Conservation (phyloP, 2,797 vertebrate species). For the Halcyon leucocephala region DNA sequence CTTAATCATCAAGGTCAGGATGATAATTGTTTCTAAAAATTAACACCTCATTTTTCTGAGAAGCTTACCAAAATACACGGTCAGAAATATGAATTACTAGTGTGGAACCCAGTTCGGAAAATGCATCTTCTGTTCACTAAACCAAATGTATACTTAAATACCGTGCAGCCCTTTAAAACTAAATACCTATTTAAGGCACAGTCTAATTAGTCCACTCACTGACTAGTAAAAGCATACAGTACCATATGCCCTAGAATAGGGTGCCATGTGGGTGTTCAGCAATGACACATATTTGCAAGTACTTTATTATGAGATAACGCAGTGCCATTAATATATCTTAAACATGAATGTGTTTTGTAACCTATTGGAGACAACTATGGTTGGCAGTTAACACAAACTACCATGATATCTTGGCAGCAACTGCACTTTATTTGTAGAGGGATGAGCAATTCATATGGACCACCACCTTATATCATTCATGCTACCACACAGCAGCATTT, state of each 20-base stretch:
- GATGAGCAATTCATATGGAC: conserved; percentile 54
- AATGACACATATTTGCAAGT: conserved; percentile 67
- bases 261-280: conserved; percentile 67
- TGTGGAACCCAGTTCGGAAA: conserved; percentile 46
- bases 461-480: conserved; percentile 51
- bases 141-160: conserved; percentile 71
- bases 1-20: conserved; percentile 84
- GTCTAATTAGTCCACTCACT: conserved; percentile 70
- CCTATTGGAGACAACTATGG: conserved; percentile 58
- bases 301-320: conserved; percentile 72
- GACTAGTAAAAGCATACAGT: conserved; percentile 67
- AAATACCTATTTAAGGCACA: conserved; percentile 75
- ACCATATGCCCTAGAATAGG: conserved; percentile 66
- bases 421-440: conserved; percentile 41
- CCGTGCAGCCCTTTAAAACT: conserved; percentile 66
- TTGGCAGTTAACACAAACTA: conserved; percentile 68
- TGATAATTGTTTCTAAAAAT: conserved; percentile 84
- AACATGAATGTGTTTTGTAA: conserved; percentile 68
- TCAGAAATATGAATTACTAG: conserved; percentile 62
- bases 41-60: conserved; percentile 74
- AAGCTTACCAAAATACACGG: conserved; percentile 67
- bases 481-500: conserved; percentile 27
- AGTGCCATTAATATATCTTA: conserved; percentile 72
- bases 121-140: conserved; percentile 64
- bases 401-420: conserved; percentile 61